These are phyloP conservation scores for Brachymystax lenok DNA, from an alignment of 2,797 vertebrate species.

Conservation along the genomic window DNA sequence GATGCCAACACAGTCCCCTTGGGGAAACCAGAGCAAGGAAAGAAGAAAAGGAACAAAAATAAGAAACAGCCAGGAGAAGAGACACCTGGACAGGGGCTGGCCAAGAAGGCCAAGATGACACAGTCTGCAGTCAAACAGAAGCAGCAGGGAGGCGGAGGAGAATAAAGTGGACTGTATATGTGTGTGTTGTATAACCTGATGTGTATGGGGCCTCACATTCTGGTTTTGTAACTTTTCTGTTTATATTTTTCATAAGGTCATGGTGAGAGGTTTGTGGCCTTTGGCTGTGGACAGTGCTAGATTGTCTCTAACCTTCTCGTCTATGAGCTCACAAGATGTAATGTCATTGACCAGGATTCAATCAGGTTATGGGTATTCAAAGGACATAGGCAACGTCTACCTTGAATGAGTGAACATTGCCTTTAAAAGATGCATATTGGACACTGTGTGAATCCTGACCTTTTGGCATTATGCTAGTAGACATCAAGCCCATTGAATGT, in stretches of 20 bases:
- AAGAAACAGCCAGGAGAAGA: slow-evolving; percentile 54
- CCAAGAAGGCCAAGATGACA: slow-evolving; percentile 73
- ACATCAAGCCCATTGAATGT: not conserved
- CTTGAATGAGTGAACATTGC: too few species aligned
- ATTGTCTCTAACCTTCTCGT: not conserved
- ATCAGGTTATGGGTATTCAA: too few species aligned
- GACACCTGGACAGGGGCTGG: slow-evolving; percentile 42
- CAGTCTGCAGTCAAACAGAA: slow-evolving; percentile 56
- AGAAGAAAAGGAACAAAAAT: slow-evolving; percentile 54
- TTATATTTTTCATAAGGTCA: not conserved
- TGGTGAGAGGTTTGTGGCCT: not conserved
- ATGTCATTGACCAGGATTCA: not conserved
- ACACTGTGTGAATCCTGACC: too few species aligned
- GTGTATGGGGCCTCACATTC: not conserved
- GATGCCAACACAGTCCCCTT: not conserved
- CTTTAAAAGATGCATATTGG: too few species aligned
- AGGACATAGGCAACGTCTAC: too few species aligned
- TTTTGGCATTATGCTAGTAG: too few species aligned
- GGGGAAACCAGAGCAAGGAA: slow-evolving; percentile 27
- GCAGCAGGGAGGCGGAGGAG: slow-evolving; percentile 50
- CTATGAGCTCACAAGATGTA: not conserved
- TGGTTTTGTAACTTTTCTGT: not conserved
- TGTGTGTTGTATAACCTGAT: not conserved
- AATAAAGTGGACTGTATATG: slow-evolving; percentile 28
- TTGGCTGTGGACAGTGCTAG: not conserved